Percentiles rank a stretch among this genome's conserved stretches.
These are phyloP conservation scores for Monodelphis domestica DNA, from an alignment of 2,797 vertebrate species.

Conservation along the genomic window DNA sequence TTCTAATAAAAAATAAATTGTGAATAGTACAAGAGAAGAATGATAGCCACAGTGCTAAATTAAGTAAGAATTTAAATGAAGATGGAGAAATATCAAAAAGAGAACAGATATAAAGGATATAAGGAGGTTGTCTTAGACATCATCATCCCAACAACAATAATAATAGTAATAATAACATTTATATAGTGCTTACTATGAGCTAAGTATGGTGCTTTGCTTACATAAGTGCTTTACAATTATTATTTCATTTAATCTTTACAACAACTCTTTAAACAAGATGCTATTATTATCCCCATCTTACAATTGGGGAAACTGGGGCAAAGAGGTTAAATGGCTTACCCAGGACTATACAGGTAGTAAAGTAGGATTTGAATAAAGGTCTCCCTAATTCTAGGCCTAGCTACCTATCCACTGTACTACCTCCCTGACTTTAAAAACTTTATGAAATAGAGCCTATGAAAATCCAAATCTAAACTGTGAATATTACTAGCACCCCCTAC, in stretches of 20 bases:
- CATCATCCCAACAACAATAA: neutral
- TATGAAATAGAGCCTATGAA: neutral
- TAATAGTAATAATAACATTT: neutral
- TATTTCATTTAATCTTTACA: neutral
- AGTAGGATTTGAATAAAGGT: neutral
- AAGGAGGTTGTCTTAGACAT: neutral
- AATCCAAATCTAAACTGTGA: neutral
- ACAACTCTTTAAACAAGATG: neutral
- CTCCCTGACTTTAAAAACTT: neutral
- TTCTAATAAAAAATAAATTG: too few species aligned
- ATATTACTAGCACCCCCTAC: neutral
- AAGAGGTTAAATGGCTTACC: neutral
- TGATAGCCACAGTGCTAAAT: neutral
- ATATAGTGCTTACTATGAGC: neutral
- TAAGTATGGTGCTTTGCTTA: neutral
- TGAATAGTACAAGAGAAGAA: neutral
- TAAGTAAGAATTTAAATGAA: neutral
- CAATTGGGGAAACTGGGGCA: neutral
- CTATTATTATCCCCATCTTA: neutral
- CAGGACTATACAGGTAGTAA: neutral
- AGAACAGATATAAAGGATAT: neutral
- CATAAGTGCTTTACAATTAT: neutral
- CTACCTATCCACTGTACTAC: neutral
- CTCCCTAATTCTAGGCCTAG: neutral
- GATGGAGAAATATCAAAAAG: neutral